Conservation (phyloP, 2,888 invertebrate species). For the Branchellion lobata region DNA sequence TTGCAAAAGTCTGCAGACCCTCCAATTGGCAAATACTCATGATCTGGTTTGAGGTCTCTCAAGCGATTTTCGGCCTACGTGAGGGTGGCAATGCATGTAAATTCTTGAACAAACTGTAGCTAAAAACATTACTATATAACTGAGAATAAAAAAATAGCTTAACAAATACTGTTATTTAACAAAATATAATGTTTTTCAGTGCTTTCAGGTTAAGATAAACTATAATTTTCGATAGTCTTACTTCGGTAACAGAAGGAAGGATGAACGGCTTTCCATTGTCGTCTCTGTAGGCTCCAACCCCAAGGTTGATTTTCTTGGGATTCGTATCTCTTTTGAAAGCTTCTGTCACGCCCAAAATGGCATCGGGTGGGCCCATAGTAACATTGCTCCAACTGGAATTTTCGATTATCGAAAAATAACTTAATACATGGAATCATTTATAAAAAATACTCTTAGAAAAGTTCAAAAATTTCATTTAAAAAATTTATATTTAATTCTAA, state of each 20-base stretch:
- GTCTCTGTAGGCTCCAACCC: constrained; percentile 85
- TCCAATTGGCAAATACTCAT: constrained; percentile 91
- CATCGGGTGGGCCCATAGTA: constrained; percentile 94
- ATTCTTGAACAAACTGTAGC: too few species aligned
- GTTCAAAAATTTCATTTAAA: not conserved
- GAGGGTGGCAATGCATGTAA: too few species aligned
- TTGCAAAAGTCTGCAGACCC: constrained; percentile 82
- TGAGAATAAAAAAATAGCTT: too few species aligned
- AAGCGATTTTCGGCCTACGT: constrained; percentile 79
- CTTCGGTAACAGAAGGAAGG: constrained; percentile 75
- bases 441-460: not conserved
- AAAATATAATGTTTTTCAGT: too few species aligned
- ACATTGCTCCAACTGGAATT: constrained; percentile 70
- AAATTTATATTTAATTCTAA: not conserved
- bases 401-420: constrained; percentile 48
- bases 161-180: too few species aligned
- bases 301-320: constrained; percentile 92
- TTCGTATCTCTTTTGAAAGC: constrained; percentile 87
- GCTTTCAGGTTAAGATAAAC: too few species aligned
- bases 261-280: constrained; percentile 95
- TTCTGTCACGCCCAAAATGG: constrained; percentile 94
- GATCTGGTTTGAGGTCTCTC: constrained; percentile 72
- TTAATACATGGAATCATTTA: constrained; percentile 47
- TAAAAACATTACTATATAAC: constrained; percentile 19
- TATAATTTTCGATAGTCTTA: too few species aligned